These are phyloP conservation scores for Leptinotarsa rubiginosa DNA, from an alignment of 2,888 invertebrate genomes.

Conservation along the genomic window DNA sequence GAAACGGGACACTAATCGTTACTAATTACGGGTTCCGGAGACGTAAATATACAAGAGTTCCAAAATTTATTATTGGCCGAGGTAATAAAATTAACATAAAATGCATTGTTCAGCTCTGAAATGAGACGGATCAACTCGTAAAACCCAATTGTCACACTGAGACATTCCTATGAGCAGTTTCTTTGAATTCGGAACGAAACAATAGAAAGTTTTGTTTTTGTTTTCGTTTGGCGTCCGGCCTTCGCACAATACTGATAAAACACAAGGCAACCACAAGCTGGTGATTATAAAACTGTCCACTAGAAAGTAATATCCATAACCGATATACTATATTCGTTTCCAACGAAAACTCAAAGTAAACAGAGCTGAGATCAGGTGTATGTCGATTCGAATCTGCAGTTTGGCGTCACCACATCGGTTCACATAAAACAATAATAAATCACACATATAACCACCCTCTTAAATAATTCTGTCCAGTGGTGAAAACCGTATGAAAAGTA, in stretches of 20 bases:
- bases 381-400: too few relatives aligned
- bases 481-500: too few relatives aligned
- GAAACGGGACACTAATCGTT: constrained; percentile 1
- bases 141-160: constrained; percentile 1
- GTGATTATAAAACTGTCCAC: too few relatives aligned
- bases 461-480: too few relatives aligned
- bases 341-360: too few relatives aligned
- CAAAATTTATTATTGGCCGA: constrained; percentile 8
- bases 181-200: not conserved
- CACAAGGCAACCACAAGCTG: too few relatives aligned
- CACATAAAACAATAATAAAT: too few relatives aligned
- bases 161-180: not conserved
- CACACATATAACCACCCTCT: too few relatives aligned
- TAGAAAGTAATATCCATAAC: too few relatives aligned
- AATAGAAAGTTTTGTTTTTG: constrained; percentile 10
- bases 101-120: constrained; percentile 2
- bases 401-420: too few relatives aligned
- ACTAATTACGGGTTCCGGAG: not conserved
- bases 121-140: not conserved
- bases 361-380: too few relatives aligned
- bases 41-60: constrained; percentile 8
- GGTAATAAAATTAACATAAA: constrained; percentile 14
- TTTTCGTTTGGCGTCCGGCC: not conserved
- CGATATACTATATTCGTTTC: too few relatives aligned
- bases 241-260: not conserved